These are phyloP conservation scores for Euthynnus affinis DNA, from an alignment of 2,797 vertebrate species.

Conservation along the genomic window DNA sequence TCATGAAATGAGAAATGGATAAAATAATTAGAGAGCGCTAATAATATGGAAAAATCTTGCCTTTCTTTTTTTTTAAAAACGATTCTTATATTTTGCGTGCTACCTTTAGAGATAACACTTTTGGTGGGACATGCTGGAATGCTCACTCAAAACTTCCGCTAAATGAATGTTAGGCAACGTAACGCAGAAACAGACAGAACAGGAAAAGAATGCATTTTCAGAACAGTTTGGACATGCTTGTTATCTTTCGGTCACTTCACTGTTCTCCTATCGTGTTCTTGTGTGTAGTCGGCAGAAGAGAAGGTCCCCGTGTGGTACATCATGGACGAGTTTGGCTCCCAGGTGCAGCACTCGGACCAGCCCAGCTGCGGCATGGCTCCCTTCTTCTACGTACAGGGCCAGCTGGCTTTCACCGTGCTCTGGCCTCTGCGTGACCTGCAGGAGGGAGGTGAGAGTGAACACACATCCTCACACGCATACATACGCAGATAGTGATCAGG, in stretches of 20 bases:
- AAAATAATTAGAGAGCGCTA: no score
- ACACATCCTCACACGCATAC: background rate
- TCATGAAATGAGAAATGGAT: no score
- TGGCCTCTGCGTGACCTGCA: constrained; percentile 94
- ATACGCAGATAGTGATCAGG: background rate
- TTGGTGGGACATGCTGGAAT: no score
- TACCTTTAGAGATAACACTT: no score
- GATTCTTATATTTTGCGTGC: no score
- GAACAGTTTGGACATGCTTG: no score
- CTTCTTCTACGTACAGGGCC: constrained; percentile 88
- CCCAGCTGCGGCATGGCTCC: constrained; percentile 91
- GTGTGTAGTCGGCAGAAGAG: constrained; percentile 91
- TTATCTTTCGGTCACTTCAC: background rate
- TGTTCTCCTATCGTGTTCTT: background rate
- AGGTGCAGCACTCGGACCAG: constrained; percentile 90
- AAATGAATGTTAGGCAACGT: no score
- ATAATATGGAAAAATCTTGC: no score
- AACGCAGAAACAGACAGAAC: no score
- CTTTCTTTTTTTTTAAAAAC: no score
- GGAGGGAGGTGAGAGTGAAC: constrained; percentile 84
- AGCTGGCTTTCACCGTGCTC: constrained; percentile 91
- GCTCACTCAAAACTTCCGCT: no score
- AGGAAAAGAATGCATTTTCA: no score
- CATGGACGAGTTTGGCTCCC: constrained; percentile 97
- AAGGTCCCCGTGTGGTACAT: constrained; percentile 96